Conservation (phyloP, 2,113 vertebrate genomes). For the Leucopsar rothschildi region DNA sequence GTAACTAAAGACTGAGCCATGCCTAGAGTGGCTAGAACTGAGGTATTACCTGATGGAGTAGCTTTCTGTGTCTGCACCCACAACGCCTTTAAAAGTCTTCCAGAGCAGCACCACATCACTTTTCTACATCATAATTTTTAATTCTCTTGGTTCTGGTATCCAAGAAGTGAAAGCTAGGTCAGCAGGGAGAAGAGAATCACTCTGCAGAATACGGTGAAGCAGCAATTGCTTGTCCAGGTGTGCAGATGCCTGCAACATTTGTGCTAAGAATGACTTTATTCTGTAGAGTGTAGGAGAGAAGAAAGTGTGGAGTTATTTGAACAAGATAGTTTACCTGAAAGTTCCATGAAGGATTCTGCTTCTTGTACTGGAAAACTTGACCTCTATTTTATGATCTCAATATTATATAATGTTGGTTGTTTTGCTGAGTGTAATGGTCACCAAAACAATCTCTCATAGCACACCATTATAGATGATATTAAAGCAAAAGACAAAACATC, state of each 20-base stretch:
- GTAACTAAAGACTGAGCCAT: background rate
- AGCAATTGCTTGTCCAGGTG: background rate
- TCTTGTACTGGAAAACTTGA: background rate
- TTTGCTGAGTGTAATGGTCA: background rate
- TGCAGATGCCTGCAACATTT: background rate
- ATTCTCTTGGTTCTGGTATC: background rate
- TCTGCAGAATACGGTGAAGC: background rate
- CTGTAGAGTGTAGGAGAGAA: background rate
- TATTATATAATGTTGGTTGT: background rate
- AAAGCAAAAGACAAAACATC: background rate
- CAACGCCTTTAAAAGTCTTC: background rate
- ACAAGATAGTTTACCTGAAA: background rate
- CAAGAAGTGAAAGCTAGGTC: background rate
- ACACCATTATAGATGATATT: background rate
- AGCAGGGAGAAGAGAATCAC: rapidly evolving
- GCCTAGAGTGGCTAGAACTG: background rate
- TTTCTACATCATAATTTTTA: background rate
- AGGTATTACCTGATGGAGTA: background rate
- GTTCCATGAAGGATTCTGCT: background rate
- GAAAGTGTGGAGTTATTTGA: background rate
- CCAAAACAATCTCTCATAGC: background rate
- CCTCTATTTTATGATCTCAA: background rate
- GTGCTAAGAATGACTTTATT: background rate
- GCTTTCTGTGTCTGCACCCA: background rate
- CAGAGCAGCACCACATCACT: background rate